Percentiles rank a stretch among this genome's conserved stretches.
Evolutionary conservation across 37 sponge, comb jelly and placozoan genomes (phyloP).

Genomic region (Ephydatia muelleri): DNA sequence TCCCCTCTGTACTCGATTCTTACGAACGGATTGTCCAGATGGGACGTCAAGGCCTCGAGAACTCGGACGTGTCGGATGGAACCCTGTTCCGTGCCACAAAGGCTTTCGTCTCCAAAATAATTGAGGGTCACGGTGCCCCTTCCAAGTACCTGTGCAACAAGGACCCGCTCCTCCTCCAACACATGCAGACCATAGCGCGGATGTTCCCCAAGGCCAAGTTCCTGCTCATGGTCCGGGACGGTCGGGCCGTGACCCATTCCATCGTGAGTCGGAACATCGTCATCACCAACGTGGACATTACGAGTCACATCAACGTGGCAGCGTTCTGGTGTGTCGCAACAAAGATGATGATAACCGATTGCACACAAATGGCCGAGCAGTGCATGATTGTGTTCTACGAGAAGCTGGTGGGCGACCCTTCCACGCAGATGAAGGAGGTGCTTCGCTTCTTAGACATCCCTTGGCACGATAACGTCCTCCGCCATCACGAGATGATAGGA

Average conservation of each 20-base stretch:
- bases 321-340: slow-evolving; percentile 77
- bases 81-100: slow-evolving; percentile 54
- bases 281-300: slow-evolving; percentile 76
- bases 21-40: slow-evolving; percentile 41
- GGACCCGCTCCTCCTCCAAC: slow-evolving; percentile 80
- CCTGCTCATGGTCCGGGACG: slow-evolving; percentile 83
- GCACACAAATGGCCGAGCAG: slow-evolving; percentile 47
- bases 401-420: slow-evolving; percentile 64
- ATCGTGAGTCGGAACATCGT: slow-evolving; percentile 81
- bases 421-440: slow-evolving; percentile 50
- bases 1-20: slow-evolving; percentile 23
- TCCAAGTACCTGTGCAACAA: slow-evolving; percentile 83
- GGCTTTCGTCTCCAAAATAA: slow-evolving; percentile 62
- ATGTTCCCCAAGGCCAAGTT: slow-evolving; percentile 87
- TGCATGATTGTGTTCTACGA: slow-evolving; percentile 83
- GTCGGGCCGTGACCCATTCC: slow-evolving; percentile 86
- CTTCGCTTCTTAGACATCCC: slow-evolving; percentile 65
- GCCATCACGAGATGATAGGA: slow-evolving; percentile 67
- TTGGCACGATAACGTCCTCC: slow-evolving; percentile 81
- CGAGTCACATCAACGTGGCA: slow-evolving; percentile 50
- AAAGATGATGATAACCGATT: slow-evolving; percentile 28
- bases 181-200: slow-evolving; percentile 38
- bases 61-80: slow-evolving; percentile 59
- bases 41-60: slow-evolving; percentile 46
- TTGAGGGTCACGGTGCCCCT: slow-evolving; percentile 59